Base-by-base conservation (phyloP, 2,888 invertebrate species). In the Lydus trimaculatus region DNA sequence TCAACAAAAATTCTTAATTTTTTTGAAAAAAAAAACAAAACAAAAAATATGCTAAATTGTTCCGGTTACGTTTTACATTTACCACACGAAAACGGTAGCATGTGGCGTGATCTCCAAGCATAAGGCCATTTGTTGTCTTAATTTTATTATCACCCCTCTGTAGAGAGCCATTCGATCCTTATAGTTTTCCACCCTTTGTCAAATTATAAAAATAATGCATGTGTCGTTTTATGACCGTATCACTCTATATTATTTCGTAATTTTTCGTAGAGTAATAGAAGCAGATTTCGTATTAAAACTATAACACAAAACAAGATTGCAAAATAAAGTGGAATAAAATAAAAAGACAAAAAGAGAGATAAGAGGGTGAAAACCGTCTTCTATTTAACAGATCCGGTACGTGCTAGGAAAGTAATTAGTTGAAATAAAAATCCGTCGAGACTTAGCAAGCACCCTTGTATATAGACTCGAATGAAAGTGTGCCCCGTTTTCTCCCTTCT, bases 331-430 rank as follows among this genome's bases (percentile, higher is more conserved):
- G 17, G 56, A 56, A 25, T 25, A 56, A 56, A 56, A 43, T n/a
- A 36, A 36, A 61, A 39, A 48, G 9, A 6, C 23, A 56, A 7
- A 67, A 43, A 36, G 31, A 64, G 36, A 48, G 17, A 2, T 25
- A 56, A 7, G 56, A 56, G 15, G 28, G 52, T 17, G 61, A 71
- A 73, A 73, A 66, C 64, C 66, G 65, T 71, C 70, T 71, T 73
- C 73, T 73, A 71, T 73, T 75, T 70, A 72, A 43, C n/a, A 74
- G 65, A 28, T 65, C 56, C 66, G 39, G 73, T 80, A 85, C 84
- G 85, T 84, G 85, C 83, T 80, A 66, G 78, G 83, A 84, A 85
- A 85, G 84, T 85, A 86, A 86, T 86, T 86, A 86, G 84, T 80
- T 69, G 82, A 82, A 82, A 84, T 85, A 85, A 85, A 86, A 86